Conservation (phyloP, 2,888 invertebrate species). For the Tromatobia lineatoria region DNA sequence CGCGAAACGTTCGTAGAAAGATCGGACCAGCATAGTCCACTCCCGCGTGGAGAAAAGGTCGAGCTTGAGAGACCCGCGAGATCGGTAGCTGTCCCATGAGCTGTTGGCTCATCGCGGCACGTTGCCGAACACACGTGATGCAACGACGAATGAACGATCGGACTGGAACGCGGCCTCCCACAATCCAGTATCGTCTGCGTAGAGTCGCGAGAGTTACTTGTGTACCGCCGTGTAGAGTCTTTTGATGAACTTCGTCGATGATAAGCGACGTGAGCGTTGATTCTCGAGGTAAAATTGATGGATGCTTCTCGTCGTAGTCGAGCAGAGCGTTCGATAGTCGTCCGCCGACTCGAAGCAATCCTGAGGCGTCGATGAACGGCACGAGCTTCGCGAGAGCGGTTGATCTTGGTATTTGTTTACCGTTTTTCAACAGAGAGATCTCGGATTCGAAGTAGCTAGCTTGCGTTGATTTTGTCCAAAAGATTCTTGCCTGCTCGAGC, state of each 20-base stretch:
- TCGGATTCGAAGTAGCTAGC: conserved; percentile 30
- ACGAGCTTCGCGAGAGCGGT: conserved; percentile 14
- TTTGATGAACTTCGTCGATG: background rate
- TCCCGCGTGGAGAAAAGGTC: conserved; percentile 70
- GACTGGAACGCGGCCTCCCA: conserved; percentile 45
- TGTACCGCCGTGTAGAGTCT: conserved; percentile 57
- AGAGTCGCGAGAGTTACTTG: conserved; percentile 49
- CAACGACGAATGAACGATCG: conserved; percentile 49
- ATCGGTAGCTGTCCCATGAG: conserved; percentile 75
- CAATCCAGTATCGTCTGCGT: conserved; percentile 56
- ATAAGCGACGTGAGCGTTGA: background rate
- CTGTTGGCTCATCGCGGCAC: conserved; percentile 48
- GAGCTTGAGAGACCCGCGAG: conserved; percentile 66
- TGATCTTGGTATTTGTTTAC: conserved; percentile 14
- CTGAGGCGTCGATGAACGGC: conserved; percentile 51
- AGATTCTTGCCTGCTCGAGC: conserved; percentile 27
- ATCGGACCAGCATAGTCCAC: conserved; percentile 72
- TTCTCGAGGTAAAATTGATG: background rate
- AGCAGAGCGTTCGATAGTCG: conserved; percentile 48
- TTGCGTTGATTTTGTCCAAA: conserved; percentile 45
- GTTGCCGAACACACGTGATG: conserved; percentile 60
- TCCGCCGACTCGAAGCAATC: conserved; percentile 55
- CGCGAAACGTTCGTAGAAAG: conserved; percentile 2
- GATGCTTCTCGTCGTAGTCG: conserved; percentile 29
- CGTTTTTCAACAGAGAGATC: conserved; percentile 20